Evolutionary conservation across 2,888 invertebrate species (phyloP).

Genomic region (Drosophila aldrichi): DNA sequence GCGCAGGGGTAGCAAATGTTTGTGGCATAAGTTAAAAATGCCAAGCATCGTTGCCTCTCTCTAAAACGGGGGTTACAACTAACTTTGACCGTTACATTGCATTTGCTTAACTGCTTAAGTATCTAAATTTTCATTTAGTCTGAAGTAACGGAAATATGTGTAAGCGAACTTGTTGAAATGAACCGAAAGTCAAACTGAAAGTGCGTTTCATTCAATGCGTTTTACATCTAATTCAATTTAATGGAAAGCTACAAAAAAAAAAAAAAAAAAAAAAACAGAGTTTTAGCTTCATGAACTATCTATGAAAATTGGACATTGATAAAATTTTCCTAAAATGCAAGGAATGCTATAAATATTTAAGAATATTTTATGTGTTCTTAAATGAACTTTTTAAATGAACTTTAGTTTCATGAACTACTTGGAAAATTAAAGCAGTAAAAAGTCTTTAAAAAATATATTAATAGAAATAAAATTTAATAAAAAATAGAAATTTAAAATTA

Average conservation of each 20-base stretch:
- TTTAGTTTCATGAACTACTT: too few relatives aligned
- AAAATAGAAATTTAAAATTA: too few relatives aligned
- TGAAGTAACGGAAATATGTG: neutral
- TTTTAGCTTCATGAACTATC: too few relatives aligned
- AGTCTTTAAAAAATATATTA: too few relatives aligned
- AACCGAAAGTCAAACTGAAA: neutral
- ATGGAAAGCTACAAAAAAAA: neutral
- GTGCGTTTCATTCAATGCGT: neutral
- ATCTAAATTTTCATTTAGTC: conserved; percentile 10
- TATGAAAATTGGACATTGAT: too few relatives aligned
- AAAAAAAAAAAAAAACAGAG: neutral
- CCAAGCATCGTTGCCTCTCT: conserved; percentile 34
- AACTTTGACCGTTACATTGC: conserved; percentile 34
- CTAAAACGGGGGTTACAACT: neutral
- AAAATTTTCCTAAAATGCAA: too few relatives aligned
- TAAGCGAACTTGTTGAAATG: neutral
- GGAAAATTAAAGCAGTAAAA: too few relatives aligned
- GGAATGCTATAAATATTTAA: too few relatives aligned
- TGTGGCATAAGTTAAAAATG: conserved; percentile 23
- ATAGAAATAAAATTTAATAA: too few relatives aligned
- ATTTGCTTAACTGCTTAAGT: neutral
- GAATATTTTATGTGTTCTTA: neutral
- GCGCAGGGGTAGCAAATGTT: conserved; percentile 42
- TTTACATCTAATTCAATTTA: neutral
- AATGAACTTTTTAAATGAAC: too few relatives aligned